Base-by-base conservation (phyloP, 2,797 vertebrate species). In the Synaphobranchus kaupii region DNA sequence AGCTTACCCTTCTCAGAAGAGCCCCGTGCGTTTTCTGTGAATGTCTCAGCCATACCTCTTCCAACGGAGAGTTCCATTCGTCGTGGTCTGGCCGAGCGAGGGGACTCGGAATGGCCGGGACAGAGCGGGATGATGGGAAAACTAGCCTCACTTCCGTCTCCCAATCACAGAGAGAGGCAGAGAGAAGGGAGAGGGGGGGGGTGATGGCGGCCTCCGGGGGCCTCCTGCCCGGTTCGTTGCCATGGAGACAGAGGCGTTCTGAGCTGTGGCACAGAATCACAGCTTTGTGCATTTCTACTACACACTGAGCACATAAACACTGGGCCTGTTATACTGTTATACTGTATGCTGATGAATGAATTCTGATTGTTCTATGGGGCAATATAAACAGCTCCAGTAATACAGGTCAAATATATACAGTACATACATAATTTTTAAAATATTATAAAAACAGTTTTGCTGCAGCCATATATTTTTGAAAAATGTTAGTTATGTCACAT, bases 71-170 rank as follows among this genome's bases (percentile, higher is more conserved):
- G 87, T 91, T 88, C 84, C 87, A 83, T 31, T 17, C 15, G 82
- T 50, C 50, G 39, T 83, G 50, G 28, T 58, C 82, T 58, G 52
- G 52, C 82, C 48, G 52, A 52, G 28, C 13, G 82, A 58, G 82
- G 50, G 50, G n/a, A 71, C 82, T 17, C 15, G 12, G 82, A 58
- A 44, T 9, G 48, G 80, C 86, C 66, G 25, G 10, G 39, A 48
- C 25, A 15, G 85, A 84, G 87, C 60, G 89, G 94, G 93, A 94
- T 94, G 90, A 94, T 87, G 95, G 95, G 93, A 48, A 60, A n/a
- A 71, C 25, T 17, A 12, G 89, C 80, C 83, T 83, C 80, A 10
- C 9, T 78, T 15, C 76, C 1, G 15, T 71, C 52, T 1, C 31
- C 63, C 7, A 87, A 91, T 87, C 88, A 85, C 85, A 87, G 90